A percentile compares a stretch with the other conserved stretches of the same genome.
Evolutionary conservation across 2,797 vertebrate genomes (phyloP).

Genomic region (Prunella strophiata): DNA sequence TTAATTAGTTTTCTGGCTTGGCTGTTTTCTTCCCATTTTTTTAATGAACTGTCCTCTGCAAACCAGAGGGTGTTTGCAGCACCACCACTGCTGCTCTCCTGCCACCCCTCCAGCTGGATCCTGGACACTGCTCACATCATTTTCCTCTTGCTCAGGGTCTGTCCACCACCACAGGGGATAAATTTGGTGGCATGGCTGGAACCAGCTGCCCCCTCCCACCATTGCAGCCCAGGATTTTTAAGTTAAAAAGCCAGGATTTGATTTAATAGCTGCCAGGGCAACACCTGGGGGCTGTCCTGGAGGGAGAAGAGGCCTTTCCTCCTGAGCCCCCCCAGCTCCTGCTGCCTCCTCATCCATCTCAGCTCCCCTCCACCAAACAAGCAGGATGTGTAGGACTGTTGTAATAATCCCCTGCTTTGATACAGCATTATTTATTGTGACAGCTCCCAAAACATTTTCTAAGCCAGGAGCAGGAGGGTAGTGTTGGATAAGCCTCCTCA

Average conservation of each 20-base stretch:
- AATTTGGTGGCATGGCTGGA: neutral
- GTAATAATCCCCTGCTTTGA: neutral
- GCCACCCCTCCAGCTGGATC: neutral
- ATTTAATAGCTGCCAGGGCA: neutral
- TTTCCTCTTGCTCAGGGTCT: neutral
- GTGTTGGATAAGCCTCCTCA: neutral
- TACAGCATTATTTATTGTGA: neutral
- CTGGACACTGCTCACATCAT: accelerated
- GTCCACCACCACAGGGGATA: neutral
- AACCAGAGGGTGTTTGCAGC: neutral
- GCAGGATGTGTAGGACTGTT: neutral
- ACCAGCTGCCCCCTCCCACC: neutral
- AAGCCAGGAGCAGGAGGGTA: neutral
- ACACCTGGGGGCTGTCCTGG: neutral
- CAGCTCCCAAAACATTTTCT: neutral
- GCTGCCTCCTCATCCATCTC: neutral
- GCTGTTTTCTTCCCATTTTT: neutral
- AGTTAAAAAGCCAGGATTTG: neutral
- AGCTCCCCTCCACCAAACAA: neutral
- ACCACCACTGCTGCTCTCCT: neutral
- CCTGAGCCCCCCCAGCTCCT: neutral
- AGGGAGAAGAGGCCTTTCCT: neutral
- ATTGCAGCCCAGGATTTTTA: neutral
- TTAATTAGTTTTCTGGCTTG: slow-evolving; percentile 31
- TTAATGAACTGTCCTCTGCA: neutral